Evolutionary conservation across 2,113 vertebrate species (phyloP).

Genomic region (Anguilla japonica): DNA sequence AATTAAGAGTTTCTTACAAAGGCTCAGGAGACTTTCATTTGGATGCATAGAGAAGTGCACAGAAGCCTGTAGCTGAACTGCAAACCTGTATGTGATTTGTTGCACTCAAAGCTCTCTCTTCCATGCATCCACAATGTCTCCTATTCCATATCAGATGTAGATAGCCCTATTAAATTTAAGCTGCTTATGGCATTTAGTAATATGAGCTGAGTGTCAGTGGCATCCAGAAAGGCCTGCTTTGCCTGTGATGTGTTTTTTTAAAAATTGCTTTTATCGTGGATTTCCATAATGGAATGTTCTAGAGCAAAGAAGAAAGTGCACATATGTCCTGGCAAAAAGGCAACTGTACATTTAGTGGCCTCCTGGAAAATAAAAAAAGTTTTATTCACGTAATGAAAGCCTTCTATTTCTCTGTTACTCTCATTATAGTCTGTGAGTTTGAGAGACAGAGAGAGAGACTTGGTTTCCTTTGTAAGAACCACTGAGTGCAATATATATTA

Average conservation of each 20-base stretch:
- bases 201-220: background rate
- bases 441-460: background rate
- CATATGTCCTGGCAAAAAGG: background rate
- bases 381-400: background rate
- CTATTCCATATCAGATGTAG: background rate
- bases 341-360: background rate
- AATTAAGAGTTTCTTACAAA: background rate
- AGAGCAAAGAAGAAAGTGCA: background rate
- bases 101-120: background rate
- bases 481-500: background rate
- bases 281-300: background rate
- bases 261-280: background rate
- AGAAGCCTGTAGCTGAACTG: background rate
- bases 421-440: background rate
- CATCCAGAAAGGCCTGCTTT: background rate
- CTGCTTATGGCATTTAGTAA: background rate
- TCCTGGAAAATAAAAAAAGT: background rate
- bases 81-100: background rate
- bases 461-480: background rate
- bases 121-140: background rate
- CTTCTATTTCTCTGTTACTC: background rate
- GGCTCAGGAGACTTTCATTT: too few species aligned
- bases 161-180: background rate
- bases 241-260: background rate
- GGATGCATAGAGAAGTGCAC: background rate